These are phyloP conservation scores for Echinops telfairi DNA, from an alignment of 2,113 vertebrate species.

Conservation along the genomic window DNA sequence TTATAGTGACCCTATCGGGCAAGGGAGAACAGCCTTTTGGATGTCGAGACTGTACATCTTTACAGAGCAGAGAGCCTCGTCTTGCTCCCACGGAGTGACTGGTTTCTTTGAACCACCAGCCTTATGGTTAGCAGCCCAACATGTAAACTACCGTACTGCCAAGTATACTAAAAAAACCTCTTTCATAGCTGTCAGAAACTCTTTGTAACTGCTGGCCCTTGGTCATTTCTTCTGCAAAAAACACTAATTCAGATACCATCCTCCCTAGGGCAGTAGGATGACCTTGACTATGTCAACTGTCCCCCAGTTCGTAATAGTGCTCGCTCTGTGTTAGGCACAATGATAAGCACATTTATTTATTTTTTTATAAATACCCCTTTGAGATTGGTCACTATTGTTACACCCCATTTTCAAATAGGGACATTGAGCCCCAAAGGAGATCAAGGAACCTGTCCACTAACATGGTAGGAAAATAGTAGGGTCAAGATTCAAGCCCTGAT, in stretches of 20 bases:
- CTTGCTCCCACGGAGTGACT: too few relatives aligned
- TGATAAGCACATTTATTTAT: neutral
- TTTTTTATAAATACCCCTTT: neutral
- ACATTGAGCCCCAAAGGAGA: slow-evolving; percentile 4
- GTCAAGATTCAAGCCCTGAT: neutral
- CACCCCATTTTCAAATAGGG: neutral
- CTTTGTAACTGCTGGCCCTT: too few relatives aligned
- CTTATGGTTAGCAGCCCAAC: too few relatives aligned
- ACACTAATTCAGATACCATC: too few relatives aligned
- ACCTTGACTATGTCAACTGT: neutral
- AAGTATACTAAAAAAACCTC: too few relatives aligned
- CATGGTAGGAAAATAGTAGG: neutral
- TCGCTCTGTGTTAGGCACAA: neutral
- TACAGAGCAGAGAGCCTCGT: too few relatives aligned
- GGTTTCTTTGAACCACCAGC: too few relatives aligned
- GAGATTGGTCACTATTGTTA: neutral
- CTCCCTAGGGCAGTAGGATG: neutral
- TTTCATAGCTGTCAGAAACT: too few relatives aligned
- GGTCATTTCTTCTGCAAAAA: too few relatives aligned
- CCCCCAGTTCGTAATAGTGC: neutral
- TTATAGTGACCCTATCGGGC: neutral
- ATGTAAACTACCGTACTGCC: too few relatives aligned
- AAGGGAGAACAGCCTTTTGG: neutral
- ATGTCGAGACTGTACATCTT: too few relatives aligned
- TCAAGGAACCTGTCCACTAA: neutral